phyloP scores from a whole-genome alignment of 2,888 invertebrate genomes.

The Drosophila longiperda region DNA sequence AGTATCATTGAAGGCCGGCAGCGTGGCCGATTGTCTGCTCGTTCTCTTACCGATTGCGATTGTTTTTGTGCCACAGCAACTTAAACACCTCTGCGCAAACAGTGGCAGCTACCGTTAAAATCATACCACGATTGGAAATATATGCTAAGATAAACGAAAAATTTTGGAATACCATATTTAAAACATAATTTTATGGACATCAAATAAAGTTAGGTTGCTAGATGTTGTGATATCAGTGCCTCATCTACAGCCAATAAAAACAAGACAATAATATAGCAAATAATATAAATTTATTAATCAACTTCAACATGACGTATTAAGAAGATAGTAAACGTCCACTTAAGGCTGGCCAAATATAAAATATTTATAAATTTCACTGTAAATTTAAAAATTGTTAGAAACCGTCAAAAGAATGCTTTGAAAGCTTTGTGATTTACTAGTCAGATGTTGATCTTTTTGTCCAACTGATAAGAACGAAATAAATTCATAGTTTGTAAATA shows the following conservation, averaged over 20 bases:
- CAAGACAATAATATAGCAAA: not conserved
- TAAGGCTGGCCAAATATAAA: too few relatives aligned
- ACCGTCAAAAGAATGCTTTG: not conserved
- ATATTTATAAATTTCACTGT: too few relatives aligned
- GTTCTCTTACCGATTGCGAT: conserved; percentile 6
- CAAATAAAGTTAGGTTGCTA: not conserved
- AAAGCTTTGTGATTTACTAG: not conserved
- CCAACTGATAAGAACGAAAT: not conserved
- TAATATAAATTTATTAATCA: not conserved
- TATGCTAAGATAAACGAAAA: not conserved
- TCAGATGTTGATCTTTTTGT: not conserved
- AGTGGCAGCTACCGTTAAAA: conserved; percentile 2
- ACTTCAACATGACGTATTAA: not conserved
- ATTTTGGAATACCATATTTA: not conserved
- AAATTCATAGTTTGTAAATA: not conserved
- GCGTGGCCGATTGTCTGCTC: not conserved
- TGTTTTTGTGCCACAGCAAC: not conserved
- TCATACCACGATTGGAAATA: not conserved
- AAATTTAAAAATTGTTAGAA: too few relatives aligned
- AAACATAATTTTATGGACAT: not conserved
- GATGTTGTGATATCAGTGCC: not conserved
- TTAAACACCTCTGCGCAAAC: conserved; percentile 18
- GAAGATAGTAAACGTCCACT: too few relatives aligned
- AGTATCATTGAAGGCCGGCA: conserved; percentile 41
- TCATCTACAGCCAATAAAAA: too few relatives aligned